phyloP scores from a whole-genome alignment of 30 jellyfish, hydroid and myxozoan species.

The Catostylus mosaicus region DNA sequence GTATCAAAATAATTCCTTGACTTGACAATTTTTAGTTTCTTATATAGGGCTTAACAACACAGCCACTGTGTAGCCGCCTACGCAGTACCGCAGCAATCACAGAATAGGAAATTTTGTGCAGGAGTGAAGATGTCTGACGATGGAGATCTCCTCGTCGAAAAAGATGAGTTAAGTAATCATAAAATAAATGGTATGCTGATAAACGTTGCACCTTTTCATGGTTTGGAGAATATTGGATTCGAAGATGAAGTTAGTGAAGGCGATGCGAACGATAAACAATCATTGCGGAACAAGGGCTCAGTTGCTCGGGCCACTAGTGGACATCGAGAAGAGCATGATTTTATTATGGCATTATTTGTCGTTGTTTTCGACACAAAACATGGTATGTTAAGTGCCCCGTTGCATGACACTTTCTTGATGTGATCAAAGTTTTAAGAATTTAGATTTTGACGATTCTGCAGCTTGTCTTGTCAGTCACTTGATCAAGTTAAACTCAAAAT shows the following conservation, averaged over 20 bases:
- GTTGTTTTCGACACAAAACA: conserved; percentile 88
- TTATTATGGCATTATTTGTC: conserved; percentile 84
- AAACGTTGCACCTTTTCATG: conserved; percentile 50
- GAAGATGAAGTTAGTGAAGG: conserved; percentile 11
- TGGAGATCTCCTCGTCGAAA: conserved; percentile 36
- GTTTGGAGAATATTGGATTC: conserved; percentile 56
- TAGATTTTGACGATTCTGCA: too few relatives aligned
- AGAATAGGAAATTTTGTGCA: too few relatives aligned
- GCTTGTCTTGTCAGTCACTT: too few relatives aligned
- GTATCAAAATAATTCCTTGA: too few relatives aligned
- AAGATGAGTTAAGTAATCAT: conserved; percentile 26
- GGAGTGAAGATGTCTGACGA: conserved; percentile 61
- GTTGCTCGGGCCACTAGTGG: not conserved
- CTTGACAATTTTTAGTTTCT: too few relatives aligned
- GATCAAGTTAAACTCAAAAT: too few relatives aligned
- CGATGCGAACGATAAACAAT: conserved; percentile 1
- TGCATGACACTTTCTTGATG: not conserved
- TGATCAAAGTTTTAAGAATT: too few relatives aligned
- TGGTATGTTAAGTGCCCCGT: conserved; percentile 40
- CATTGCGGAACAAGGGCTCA: not conserved
- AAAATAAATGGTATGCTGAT: conserved; percentile 36
- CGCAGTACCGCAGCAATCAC: not conserved
- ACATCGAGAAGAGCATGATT: conserved; percentile 31
- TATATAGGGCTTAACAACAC: too few relatives aligned
- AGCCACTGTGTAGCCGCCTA: not conserved